Evolutionary conservation across 2,888 invertebrate genomes (phyloP).

Genomic region (Antitype chi): DNA sequence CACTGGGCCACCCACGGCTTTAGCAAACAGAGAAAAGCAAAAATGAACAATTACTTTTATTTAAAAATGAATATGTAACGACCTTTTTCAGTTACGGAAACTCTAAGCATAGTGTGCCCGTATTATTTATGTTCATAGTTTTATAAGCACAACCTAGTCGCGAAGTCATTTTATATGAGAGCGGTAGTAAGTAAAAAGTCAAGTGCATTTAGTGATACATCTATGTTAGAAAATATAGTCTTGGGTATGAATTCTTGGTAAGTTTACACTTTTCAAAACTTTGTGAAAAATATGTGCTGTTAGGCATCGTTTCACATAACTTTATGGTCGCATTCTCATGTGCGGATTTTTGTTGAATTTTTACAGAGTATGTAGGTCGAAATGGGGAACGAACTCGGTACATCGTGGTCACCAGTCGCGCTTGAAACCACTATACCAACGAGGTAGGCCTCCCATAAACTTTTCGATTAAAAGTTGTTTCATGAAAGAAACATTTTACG

Average conservation of each 20-base stretch:
- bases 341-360: constrained; percentile 5
- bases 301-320: constrained; percentile 13
- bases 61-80: neutral
- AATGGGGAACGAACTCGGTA: too few species aligned
- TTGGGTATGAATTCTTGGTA: constrained; percentile 36
- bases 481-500: neutral
- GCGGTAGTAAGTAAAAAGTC: neutral
- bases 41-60: too few species aligned
- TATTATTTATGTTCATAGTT: neutral
- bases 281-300: constrained; percentile 29
- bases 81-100: neutral
- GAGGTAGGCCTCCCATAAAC: neutral
- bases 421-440: neutral
- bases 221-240: constrained; percentile 13
- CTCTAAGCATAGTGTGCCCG: neutral
- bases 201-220: constrained; percentile 2
- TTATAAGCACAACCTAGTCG: neutral
- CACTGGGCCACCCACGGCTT: too few species aligned
- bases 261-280: constrained; percentile 35
- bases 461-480: neutral
- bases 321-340: constrained; percentile 3
- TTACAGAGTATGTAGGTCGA: neutral
- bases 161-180: neutral
- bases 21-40: too few species aligned
- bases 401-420: neutral